These are phyloP conservation scores for Conger conger DNA, from an alignment of 2,113 vertebrate genomes.

Conservation along the genomic window DNA sequence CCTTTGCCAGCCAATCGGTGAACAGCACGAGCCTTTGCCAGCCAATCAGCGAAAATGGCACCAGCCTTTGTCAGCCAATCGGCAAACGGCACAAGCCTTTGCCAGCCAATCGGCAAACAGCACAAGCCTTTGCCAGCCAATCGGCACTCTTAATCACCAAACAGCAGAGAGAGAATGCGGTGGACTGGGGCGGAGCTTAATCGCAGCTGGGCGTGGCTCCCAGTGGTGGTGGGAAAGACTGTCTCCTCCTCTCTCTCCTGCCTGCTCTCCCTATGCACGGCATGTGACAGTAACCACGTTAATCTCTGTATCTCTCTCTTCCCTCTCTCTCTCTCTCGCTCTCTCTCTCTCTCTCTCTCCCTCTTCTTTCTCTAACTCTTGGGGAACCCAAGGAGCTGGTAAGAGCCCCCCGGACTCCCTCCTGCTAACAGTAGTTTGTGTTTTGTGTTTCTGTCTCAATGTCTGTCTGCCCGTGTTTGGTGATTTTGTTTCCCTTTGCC, in stretches of 20 bases:
- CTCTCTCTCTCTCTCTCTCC: slow-evolving; percentile 58
- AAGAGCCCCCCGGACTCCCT: slow-evolving; percentile 72
- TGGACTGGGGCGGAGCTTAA: neutral
- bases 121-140: neutral
- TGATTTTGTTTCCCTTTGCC: slow-evolving; percentile 36
- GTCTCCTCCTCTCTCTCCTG: slow-evolving; percentile 69
- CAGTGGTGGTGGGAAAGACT: slow-evolving; percentile 43
- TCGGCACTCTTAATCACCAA: neutral
- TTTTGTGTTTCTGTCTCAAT: slow-evolving; percentile 40
- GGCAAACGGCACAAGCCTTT: neutral
- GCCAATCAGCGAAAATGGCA: neutral
- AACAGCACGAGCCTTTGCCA: no score
- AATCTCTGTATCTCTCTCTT: slow-evolving; percentile 69
- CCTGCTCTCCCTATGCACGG: slow-evolving; percentile 73
- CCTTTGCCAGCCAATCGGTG: no score
- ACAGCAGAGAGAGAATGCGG: neutral
- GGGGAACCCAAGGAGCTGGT: slow-evolving; percentile 93
- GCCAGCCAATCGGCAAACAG: neutral
- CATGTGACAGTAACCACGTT: slow-evolving; percentile 83
- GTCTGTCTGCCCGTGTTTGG: slow-evolving; percentile 36
- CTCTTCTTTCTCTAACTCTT: slow-evolving; percentile 67
- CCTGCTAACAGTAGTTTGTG: slow-evolving; percentile 48
- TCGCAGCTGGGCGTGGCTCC: neutral
- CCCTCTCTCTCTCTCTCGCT: slow-evolving; percentile 50
- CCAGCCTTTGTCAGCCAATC: neutral